Evolutionary conservation across 1,140 invertebrate genomes (phyloP).

Genomic region (Anadara kagoshimensis): DNA sequence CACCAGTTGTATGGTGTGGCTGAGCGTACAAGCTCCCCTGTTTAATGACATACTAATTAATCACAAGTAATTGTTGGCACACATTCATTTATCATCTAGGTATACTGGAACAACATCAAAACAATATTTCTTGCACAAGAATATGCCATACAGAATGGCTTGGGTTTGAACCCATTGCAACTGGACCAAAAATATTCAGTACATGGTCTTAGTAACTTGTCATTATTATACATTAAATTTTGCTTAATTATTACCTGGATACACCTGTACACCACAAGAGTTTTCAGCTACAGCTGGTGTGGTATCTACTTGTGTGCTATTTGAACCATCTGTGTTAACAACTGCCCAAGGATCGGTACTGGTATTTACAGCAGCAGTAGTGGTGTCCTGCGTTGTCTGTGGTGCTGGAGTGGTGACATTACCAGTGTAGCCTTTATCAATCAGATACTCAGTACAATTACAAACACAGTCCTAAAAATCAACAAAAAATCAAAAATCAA

Average conservation of each 20-base stretch:
- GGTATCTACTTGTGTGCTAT: neutral
- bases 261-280: slow-evolving; percentile 9
- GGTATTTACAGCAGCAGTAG: neutral
- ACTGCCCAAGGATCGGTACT: neutral
- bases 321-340: neutral
- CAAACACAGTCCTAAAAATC: slow-evolving; percentile 7
- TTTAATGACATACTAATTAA: too few species aligned
- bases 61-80: too few species aligned
- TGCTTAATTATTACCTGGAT: neutral
- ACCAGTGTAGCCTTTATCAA: neutral
- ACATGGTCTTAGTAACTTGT: too few species aligned
- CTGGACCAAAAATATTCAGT: too few species aligned
- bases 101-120: too few species aligned
- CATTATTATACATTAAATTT: too few species aligned
- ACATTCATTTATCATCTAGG: too few species aligned
- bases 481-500: neutral
- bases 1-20: too few species aligned
- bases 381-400: neutral
- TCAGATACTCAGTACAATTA: slow-evolving; percentile 7
- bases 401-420: neutral
- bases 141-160: too few species aligned
- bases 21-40: too few species aligned
- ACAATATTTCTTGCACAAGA: too few species aligned
- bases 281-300: neutral
- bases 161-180: too few species aligned